Percentiles rank a stretch among this genome's conserved stretches.
Conservation (phyloP, 2,888 invertebrate genomes). For the Drosophila eohydei region DNA sequence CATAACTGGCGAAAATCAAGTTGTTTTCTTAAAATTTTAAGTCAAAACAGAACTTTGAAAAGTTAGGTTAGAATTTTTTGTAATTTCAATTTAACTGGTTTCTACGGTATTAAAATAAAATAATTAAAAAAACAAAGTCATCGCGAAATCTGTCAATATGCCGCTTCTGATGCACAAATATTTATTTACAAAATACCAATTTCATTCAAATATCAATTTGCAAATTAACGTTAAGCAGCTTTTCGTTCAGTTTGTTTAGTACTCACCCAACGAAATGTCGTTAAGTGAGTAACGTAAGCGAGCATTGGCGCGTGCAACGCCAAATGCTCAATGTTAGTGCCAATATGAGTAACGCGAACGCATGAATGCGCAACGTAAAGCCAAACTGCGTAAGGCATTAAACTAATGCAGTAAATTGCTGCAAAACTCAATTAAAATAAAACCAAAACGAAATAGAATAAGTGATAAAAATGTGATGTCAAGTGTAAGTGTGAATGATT, state of each 20-base stretch:
- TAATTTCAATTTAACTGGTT: neutral
- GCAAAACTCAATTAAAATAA: constrained; percentile 47
- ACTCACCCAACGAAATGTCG: constrained; percentile 19
- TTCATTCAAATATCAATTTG: neutral
- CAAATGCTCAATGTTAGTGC: constrained; percentile 31
- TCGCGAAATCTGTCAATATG: no score
- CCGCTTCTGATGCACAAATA: no score
- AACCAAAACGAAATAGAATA: constrained; percentile 42
- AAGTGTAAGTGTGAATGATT: constrained; percentile 62
- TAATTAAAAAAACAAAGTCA: neutral
- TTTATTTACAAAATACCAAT: no score
- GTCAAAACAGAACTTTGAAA: neutral
- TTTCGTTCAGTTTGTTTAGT: constrained; percentile 2
- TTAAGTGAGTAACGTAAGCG: constrained; percentile 30
- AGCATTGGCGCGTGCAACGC: constrained; percentile 26
- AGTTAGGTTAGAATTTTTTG: neutral
- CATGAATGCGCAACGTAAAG: constrained; percentile 42
- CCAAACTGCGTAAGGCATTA: constrained; percentile 48
- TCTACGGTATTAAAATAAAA: neutral
- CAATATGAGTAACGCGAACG: constrained; percentile 51
- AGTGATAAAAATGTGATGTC: constrained; percentile 76
- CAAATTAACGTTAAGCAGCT: neutral
- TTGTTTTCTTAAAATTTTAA: constrained; percentile 1
- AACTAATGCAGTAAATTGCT: constrained; percentile 58
- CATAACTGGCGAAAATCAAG: constrained; percentile 63